A percentile compares a stretch with the other conserved stretches of the same genome.
These are phyloP conservation scores for Daphoenositta chrysoptera DNA, from an alignment of 2,113 vertebrate species.

Conservation along the genomic window DNA sequence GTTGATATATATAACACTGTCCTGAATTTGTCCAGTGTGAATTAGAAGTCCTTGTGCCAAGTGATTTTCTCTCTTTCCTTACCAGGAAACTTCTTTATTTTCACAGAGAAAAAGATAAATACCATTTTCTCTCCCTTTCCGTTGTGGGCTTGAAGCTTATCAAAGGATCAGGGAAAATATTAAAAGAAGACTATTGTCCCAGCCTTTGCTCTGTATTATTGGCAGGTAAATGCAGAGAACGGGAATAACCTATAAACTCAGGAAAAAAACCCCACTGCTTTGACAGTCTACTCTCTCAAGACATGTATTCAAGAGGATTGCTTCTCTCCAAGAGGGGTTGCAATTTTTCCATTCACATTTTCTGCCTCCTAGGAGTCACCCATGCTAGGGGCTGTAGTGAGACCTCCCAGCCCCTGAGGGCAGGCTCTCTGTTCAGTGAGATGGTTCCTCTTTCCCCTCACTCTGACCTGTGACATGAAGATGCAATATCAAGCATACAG, in stretches of 20 bases:
- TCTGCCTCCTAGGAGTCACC: background rate
- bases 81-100: background rate
- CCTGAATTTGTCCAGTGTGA: background rate
- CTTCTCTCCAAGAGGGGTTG: background rate
- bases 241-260: background rate
- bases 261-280: fast-evolving
- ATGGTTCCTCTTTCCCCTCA: background rate
- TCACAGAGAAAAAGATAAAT: background rate
- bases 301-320: background rate
- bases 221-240: background rate
- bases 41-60: background rate
- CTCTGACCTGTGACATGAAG: background rate
- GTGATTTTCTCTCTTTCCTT: background rate
- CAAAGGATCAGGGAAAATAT: background rate
- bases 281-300: background rate
- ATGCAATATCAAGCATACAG: background rate
- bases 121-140: background rate
- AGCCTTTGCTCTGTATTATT: background rate
- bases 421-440: background rate
- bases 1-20: background rate
- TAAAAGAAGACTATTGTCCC: background rate
- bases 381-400: background rate
- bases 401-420: background rate
- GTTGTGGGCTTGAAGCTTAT: background rate
- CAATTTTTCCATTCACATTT: background rate